A percentile compares a stretch with the other conserved stretches of the same genome.
phyloP scores from a whole-genome alignment of 2,888 invertebrate species.

The Morpho helenor region DNA sequence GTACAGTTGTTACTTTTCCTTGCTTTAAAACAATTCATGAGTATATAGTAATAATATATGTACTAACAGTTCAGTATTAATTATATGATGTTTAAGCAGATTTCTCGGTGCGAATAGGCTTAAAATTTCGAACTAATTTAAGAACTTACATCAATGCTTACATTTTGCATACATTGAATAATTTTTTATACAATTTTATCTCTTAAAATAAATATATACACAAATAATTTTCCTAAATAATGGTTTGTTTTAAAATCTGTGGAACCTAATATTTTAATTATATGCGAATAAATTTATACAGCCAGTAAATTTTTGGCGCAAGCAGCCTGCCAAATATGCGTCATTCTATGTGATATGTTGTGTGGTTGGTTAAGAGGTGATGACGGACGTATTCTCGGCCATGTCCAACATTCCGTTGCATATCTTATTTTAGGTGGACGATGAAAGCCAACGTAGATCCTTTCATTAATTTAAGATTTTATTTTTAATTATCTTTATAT shows the following conservation, averaged over 20 bases:
- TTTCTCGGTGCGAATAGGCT: no score
- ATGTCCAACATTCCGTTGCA: conserved; percentile 14
- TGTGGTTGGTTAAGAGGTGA: conserved; percentile 13
- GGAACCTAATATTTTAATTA: conserved; percentile 9
- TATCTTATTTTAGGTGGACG: conserved; percentile 18
- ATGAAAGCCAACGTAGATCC: conserved; percentile 3
- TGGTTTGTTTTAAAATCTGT: no score
- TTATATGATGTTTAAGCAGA: neutral
- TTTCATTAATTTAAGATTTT: neutral
- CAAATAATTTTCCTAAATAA: no score
- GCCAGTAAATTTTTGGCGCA: conserved; percentile 9
- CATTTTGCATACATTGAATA: no score
- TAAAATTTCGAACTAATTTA: no score
- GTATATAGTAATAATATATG: no score
- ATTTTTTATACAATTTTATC: no score
- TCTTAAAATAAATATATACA: no score
- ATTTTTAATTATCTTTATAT: neutral
- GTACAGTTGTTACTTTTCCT: neutral
- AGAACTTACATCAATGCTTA: no score
- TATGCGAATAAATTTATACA: conserved; percentile 11
- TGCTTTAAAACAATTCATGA: no score
- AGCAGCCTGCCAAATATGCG: conserved; percentile 16
- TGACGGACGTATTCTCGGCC: conserved; percentile 22
- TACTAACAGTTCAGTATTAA: no score
- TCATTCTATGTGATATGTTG: conserved; percentile 16